Evolutionary conservation across 2,797 vertebrate genomes (phyloP).

Genomic region (Glyptemys insculpta): DNA sequence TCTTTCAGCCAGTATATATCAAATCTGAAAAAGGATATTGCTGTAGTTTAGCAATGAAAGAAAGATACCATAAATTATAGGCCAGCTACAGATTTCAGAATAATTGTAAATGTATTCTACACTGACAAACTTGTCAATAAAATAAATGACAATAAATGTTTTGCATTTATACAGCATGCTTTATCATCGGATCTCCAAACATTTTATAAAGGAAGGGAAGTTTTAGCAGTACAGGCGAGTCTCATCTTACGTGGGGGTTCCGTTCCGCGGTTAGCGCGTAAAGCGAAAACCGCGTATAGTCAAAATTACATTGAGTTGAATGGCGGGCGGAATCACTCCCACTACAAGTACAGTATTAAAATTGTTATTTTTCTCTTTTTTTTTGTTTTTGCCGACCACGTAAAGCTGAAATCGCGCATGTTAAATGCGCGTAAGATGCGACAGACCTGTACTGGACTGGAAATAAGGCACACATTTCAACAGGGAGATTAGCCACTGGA

Average conservation of each 20-base stretch:
- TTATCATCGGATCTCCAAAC: neutral
- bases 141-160: slow-evolving; percentile 3
- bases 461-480: slow-evolving; percentile 21
- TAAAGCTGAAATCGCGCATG: too few species aligned
- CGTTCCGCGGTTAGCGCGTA: too few species aligned
- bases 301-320: too few species aligned
- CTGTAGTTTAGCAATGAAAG: neutral
- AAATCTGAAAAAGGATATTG: neutral
- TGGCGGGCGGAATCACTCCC: too few species aligned
- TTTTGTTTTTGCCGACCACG: too few species aligned
- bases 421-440: too few species aligned
- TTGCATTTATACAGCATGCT: neutral
- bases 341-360: too few species aligned
- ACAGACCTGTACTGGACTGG: neutral
- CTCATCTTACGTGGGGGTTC: too few species aligned
- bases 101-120: neutral
- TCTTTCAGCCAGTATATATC: neutral
- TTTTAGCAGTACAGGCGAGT: neutral
- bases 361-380: too few species aligned
- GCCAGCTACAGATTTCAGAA: neutral
- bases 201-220: slow-evolving; percentile 16
- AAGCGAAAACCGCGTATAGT: too few species aligned
- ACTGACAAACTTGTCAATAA: slow-evolving; percentile 9
- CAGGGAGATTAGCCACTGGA: neutral
- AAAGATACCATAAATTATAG: neutral